Percentiles rank a stretch among this genome's conserved stretches.
Conservation (phyloP, 2,888 invertebrate species). For the Phlogophora meticulosa region DNA sequence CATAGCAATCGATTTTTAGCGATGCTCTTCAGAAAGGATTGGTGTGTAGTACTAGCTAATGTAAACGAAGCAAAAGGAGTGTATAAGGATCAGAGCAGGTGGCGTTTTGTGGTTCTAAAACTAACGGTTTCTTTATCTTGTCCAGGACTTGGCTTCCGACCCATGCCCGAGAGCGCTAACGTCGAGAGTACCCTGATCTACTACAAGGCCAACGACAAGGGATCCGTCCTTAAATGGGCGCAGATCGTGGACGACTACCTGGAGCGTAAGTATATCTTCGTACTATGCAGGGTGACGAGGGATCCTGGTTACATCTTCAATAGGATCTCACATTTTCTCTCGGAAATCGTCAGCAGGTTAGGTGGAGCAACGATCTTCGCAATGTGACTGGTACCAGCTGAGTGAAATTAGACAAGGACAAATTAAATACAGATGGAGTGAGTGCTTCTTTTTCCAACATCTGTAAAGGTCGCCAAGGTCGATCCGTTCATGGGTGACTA, state of each 20-base stretch:
- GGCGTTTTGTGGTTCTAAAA: no score
- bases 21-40: no score
- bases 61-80: no score
- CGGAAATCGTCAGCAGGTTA: background rate
- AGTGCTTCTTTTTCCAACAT: background rate
- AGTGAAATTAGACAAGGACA: no score
- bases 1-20: no score
- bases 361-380: background rate
- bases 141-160: slow-evolving; percentile 98
- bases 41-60: no score
- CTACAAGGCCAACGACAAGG: slow-evolving; percentile 95
- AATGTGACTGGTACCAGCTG: background rate
- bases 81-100: no score
- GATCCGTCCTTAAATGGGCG: slow-evolving; percentile 96
- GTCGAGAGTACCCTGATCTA: slow-evolving; percentile 99
- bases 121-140: slow-evolving; percentile 3
- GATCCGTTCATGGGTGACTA: no score
- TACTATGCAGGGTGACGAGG: background rate
- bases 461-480: no score
- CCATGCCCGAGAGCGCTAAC: slow-evolving; percentile 96
- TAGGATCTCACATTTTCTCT: background rate
- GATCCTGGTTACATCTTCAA: background rate
- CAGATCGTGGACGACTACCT: slow-evolving; percentile 94
- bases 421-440: background rate
- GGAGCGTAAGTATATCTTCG: slow-evolving; percentile 91